Evolutionary conservation across 1,140 invertebrate genomes (phyloP), one percentile per base, ranked within the genome.

Genomic region (Drosophila fuyamai): DNA sequence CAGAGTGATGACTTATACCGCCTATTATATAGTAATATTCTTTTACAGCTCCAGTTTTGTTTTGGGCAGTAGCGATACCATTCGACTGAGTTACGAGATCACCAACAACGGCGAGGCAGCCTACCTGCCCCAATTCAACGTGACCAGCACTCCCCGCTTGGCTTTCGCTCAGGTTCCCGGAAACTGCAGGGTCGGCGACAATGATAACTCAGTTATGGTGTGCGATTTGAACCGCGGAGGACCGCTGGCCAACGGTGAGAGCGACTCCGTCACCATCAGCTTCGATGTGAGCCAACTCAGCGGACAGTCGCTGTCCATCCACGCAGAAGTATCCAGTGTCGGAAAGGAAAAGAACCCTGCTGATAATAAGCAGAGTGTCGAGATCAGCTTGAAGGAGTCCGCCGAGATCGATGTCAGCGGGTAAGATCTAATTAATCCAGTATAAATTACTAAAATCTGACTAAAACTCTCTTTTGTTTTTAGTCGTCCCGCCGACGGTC

Each of bases 71-170:
- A 74, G 60, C 29, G 70, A 81, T 6, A 85, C 76, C 1, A 63
- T 93, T 0, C 82, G 83, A 5, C 5, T 94, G 5, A 85, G 63
- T 0, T 86, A 94, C 51, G 77, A 92, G 38, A 81, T 93, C 16
- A 62, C 56, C 5, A 94, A 94, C 55, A 53, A 66, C 0, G 93
- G 91, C 2, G 93, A 94, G 57, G 85, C 92, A 1, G 93, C 93
- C 10, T 94, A 93, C 63, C 67, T 93, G 40, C 86, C 93, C 4
- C 90, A 92, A 61, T 75, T 92, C 36, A 91, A 82, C 32, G 73
- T 94, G 9, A 91, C 85, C n/a, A 92, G 93, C 23, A 70, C 82
- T 0, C 77, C 86, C 29, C 66, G 76, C 1, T 70, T 94, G 56
- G 65, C 79, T 9, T 92, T 94, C 58, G 88, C 89, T 0, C 93